Evolutionary conservation across 2,113 vertebrate species (phyloP).

Genomic region (Ploceus nigricollis): DNA sequence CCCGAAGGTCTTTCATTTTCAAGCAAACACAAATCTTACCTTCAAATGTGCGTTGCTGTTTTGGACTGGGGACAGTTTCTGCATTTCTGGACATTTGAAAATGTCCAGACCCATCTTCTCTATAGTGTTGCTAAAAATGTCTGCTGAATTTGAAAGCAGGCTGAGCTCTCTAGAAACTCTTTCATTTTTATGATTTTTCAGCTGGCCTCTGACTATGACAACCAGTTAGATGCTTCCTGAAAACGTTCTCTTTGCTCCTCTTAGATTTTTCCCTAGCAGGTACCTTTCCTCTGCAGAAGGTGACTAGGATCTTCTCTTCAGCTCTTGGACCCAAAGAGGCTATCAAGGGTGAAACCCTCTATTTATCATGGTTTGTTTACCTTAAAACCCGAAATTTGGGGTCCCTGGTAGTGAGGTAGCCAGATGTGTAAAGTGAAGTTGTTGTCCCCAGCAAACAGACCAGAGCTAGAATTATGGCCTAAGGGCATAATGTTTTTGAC

Average conservation of each 20-base stretch:
- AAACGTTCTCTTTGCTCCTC: not conserved
- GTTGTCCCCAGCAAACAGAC: not conserved
- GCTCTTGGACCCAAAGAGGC: not conserved
- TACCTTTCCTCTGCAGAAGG: not conserved
- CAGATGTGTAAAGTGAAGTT: not conserved
- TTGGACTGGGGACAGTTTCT: not conserved
- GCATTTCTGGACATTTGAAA: not conserved
- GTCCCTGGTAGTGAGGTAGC: not conserved
- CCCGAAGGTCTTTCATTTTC: not conserved
- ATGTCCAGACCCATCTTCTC: not conserved
- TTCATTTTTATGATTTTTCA: not conserved
- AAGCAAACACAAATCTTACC: not conserved
- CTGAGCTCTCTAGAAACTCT: not conserved
- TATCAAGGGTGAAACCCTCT: not conserved
- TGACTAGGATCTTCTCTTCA: not conserved
- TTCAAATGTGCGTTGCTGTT: not conserved
- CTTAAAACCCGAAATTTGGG: not conserved
- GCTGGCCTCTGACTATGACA: not conserved
- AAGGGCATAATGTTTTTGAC: not conserved
- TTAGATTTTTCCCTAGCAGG: not conserved
- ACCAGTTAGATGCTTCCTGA: not conserved
- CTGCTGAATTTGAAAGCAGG: conserved; percentile 6
- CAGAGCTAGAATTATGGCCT: not conserved
- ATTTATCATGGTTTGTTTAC: not conserved
- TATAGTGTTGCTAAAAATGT: not conserved